Conservation (phyloP, 2,113 vertebrate species). For the Trinectes maculatus region DNA sequence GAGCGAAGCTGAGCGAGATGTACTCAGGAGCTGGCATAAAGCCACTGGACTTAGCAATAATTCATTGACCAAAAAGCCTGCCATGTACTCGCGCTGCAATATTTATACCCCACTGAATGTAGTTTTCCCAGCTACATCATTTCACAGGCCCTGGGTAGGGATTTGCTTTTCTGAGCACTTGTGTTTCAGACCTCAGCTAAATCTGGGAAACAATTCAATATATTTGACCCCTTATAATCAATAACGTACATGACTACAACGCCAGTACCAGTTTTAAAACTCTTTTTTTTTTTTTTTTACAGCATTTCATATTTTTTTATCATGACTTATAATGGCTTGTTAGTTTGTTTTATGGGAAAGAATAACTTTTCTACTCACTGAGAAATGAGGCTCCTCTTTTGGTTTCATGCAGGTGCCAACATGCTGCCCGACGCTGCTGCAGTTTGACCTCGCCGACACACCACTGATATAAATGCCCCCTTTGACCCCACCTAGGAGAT, state of each 20-base stretch:
- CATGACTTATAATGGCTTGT: not conserved
- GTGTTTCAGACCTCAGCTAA: conserved; percentile 38
- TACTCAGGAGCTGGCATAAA: conserved; percentile 55
- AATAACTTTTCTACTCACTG: conserved; percentile 81
- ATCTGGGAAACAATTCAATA: conserved; percentile 40
- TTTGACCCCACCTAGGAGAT: conserved; percentile 79
- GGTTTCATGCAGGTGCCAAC: conserved; percentile 84
- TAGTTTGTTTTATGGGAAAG: not conserved
- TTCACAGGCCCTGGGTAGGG: conserved; percentile 40
- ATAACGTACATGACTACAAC: no score
- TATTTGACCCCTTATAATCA: conserved; percentile 23
- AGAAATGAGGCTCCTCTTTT: conserved; percentile 80
- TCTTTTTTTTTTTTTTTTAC: conserved; percentile 2
- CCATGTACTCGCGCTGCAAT: conserved; percentile 72
- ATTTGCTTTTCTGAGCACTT: conserved; percentile 38
- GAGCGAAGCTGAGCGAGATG: conserved; percentile 58
- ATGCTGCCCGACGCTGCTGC: conserved; percentile 80
- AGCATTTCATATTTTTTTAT: no score
- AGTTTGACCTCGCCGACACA: conserved; percentile 73
- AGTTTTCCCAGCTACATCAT: conserved; percentile 56
- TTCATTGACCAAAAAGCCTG: conserved; percentile 75
- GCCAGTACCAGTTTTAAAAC: no score
- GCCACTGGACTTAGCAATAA: conserved; percentile 75
- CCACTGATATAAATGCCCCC: conserved; percentile 55
- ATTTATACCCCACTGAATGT: conserved; percentile 74